phyloP scores from a whole-genome alignment of 2,113 vertebrate species.

The Lagopus muta region DNA sequence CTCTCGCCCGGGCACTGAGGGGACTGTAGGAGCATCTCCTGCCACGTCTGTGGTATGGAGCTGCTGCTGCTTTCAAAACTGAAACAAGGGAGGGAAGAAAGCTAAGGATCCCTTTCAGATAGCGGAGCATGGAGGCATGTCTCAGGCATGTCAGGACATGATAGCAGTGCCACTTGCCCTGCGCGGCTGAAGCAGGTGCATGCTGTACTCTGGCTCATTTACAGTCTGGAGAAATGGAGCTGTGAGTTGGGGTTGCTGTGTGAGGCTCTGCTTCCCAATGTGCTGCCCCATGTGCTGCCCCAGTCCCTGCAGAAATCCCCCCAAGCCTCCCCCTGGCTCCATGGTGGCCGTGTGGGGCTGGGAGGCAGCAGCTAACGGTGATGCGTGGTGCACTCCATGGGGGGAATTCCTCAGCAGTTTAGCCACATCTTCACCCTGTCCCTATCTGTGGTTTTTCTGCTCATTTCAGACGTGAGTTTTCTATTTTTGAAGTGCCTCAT shows the following conservation, averaged over 20 bases:
- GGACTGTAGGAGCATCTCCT: accelerated
- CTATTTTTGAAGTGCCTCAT: neutral
- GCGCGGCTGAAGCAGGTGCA: neutral
- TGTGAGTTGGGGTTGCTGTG: accelerated
- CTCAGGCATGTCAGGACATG: neutral
- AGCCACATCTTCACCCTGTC: neutral
- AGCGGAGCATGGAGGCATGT: neutral
- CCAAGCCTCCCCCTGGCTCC: neutral
- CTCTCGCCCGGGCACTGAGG: accelerated
- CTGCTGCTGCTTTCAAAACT: neutral
- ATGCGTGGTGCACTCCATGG: accelerated
- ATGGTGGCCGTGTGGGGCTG: neutral
- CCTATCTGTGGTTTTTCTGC: constrained; percentile 41
- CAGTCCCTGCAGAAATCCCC: constrained; percentile 41
- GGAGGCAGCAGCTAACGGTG: neutral
- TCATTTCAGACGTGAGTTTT: constrained; percentile 22
- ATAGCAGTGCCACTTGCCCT: neutral
- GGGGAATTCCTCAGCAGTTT: constrained; percentile 57
- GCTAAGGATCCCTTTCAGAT: neutral
- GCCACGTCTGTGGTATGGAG: neutral
- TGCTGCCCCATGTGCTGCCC: neutral
- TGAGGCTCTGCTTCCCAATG: neutral
- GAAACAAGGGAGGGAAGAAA: neutral
- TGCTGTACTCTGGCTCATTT: accelerated
- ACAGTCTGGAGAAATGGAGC: neutral